These are phyloP conservation scores for Pangasius krempfi DNA, from an alignment of 2,797 vertebrate genomes.

Conservation along the genomic window DNA sequence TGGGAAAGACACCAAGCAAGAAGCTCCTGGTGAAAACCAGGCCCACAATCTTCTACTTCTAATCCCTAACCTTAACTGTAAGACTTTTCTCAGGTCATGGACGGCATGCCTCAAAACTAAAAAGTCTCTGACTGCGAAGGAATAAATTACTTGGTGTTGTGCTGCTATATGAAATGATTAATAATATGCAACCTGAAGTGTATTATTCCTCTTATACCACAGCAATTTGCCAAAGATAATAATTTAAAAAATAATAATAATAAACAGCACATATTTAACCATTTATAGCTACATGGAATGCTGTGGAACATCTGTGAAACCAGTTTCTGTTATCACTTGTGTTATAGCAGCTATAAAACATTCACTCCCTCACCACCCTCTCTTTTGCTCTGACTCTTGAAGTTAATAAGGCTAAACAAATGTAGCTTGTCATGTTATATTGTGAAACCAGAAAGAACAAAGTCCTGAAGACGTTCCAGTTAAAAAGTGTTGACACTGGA, in stretches of 20 bases:
- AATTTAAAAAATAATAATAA: not conserved
- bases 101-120: not conserved
- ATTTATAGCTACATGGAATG: not conserved
- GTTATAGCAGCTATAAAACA: not conserved
- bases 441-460: not conserved
- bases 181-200: not conserved
- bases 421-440: not conserved
- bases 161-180: no score
- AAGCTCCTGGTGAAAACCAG: not conserved
- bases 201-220: not conserved
- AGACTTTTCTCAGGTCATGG: not conserved
- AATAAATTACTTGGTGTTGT: not conserved
- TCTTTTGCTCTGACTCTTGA: not conserved
- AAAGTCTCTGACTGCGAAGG: not conserved
- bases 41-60: not conserved
- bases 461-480: not conserved
- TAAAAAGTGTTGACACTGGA: not conserved
- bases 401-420: not conserved
- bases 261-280: not conserved
- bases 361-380: not conserved
- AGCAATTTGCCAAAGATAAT: not conserved
- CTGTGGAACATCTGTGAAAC: not conserved
- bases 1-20: conserved; percentile 14
- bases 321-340: not conserved
- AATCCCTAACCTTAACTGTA: not conserved